phyloP scores from a whole-genome alignment of 2,888 invertebrate genomes.

The Brachyptera putata region DNA sequence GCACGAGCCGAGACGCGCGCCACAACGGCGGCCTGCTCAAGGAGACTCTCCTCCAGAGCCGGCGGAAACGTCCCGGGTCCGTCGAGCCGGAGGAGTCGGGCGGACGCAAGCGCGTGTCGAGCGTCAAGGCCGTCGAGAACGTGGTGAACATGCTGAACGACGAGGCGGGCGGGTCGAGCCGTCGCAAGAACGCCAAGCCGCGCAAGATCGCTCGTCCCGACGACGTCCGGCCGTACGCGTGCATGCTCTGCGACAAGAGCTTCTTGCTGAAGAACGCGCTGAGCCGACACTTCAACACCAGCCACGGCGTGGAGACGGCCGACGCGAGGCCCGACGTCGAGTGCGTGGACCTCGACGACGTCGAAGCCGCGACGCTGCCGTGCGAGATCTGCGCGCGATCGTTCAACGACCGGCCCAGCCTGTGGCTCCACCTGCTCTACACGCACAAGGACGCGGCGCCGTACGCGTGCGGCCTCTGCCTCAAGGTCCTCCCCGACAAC shows the following conservation, averaged over 20 bases:
- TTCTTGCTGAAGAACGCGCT: conserved; percentile 48
- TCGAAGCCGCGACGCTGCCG: not conserved
- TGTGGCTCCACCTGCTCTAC: conserved; percentile 53
- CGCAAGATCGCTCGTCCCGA: conserved; percentile 39
- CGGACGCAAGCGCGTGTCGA: not conserved
- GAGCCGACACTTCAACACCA: conserved; percentile 50
- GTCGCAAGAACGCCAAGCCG: conserved; percentile 45
- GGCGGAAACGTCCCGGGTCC: not conserved
- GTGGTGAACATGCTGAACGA: conserved; percentile 30
- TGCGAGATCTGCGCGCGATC: not conserved
- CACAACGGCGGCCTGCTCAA: conserved; percentile 24
- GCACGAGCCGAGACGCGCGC: not conserved
- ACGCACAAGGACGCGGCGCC: conserved; percentile 52
- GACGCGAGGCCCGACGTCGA: conserved; percentile 36
- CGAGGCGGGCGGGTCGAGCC: conserved; percentile 37
- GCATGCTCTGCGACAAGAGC: conserved; percentile 51
- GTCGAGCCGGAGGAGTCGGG: not conserved
- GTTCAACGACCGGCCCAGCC: conserved; percentile 43
- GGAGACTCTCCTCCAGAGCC: conserved; percentile 21
- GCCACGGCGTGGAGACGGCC: conserved; percentile 50
- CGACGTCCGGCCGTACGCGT: conserved; percentile 38
- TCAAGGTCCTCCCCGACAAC: conserved; percentile 50
- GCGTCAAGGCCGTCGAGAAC: conserved; percentile 38
- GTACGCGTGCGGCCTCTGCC: conserved; percentile 54
- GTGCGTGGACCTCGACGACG: not conserved